Base-by-base conservation (phyloP, 2,888 invertebrate species). In the Agrilus cyanescens region DNA sequence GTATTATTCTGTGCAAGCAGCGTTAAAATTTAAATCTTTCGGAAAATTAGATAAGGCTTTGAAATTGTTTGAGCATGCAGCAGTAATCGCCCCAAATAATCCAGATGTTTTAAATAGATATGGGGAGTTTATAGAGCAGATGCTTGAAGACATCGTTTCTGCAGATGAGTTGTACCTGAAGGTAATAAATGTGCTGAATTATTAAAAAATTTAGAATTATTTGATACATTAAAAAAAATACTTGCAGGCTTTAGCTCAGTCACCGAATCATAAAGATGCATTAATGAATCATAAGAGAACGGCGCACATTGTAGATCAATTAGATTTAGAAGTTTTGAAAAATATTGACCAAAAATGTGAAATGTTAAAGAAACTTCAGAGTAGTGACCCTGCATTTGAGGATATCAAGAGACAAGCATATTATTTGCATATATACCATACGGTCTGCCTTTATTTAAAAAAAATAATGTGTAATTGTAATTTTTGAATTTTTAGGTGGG, bases 371-470 rank as follows among this genome's bases (percentile, higher is more conserved):
- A 78, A 80, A 4, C 83, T 57, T 37, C 88, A 93, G 13, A 82
- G 85, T 49, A 76, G 76, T 32, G 82, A 83, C 63, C 75, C 84
- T 0, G 86, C 89, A 4, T 69, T 95, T 51, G 74, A 88, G 40
- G 76, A 89, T 56, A 86, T 91, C 4, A 94, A 94, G 59, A 88
- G 87, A 60, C 95, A 96, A 65, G 91, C 91, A 2, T 97, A 95
- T 65, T 95, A 91, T 63, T 80, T 87, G 59, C 93, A 96, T 61
- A 91, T 97, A 48, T 94, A 95, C 65, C 96, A 97, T 60, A 93
- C 95, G 0, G 94, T 65, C 54, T 53, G 51, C 44, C 34, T 12
- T 33, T 12, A 7, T 43, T 14, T 43, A 29, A 4, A 14, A 12
- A 32, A 8, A 12, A 36, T 42, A 13, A 36, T 37, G 14, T 36